Evolutionary conservation across 2,113 vertebrate genomes (phyloP).

Genomic region (Ifrita kowaldi): DNA sequence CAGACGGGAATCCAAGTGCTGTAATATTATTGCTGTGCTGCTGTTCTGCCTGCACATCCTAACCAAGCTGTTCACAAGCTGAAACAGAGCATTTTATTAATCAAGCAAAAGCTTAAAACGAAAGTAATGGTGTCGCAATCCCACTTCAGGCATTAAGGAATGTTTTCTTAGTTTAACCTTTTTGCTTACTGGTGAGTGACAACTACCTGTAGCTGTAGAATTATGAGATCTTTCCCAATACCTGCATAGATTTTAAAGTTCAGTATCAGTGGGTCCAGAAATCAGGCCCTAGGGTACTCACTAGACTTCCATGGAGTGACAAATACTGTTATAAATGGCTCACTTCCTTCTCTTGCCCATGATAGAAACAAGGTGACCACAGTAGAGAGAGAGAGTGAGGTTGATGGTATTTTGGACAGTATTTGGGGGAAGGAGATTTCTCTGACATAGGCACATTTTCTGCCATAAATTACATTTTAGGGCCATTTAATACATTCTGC

Average conservation of each 20-base stretch:
- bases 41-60: not conserved
- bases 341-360: not conserved
- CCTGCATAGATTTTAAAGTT: not conserved
- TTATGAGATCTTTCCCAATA: not conserved
- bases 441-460: not conserved
- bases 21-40: not conserved
- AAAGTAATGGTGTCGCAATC: not conserved
- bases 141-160: not conserved
- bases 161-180: not conserved
- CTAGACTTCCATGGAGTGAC: not conserved
- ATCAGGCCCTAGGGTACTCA: not conserved
- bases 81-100: not conserved
- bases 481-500: not conserved
- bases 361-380: not conserved
- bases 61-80: not conserved
- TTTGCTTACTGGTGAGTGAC: not conserved
- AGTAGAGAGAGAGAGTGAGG: not conserved
- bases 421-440: not conserved
- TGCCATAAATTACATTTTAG: not conserved
- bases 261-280: not conserved
- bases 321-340: not conserved
- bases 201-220: not conserved
- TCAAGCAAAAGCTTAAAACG: not conserved
- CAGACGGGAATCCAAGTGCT: not conserved
- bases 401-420: not conserved